Evolutionary conservation across 2,113 vertebrate species (phyloP), one percentile per base, ranked within the genome.

Genomic region (Lonchura striata): DNA sequence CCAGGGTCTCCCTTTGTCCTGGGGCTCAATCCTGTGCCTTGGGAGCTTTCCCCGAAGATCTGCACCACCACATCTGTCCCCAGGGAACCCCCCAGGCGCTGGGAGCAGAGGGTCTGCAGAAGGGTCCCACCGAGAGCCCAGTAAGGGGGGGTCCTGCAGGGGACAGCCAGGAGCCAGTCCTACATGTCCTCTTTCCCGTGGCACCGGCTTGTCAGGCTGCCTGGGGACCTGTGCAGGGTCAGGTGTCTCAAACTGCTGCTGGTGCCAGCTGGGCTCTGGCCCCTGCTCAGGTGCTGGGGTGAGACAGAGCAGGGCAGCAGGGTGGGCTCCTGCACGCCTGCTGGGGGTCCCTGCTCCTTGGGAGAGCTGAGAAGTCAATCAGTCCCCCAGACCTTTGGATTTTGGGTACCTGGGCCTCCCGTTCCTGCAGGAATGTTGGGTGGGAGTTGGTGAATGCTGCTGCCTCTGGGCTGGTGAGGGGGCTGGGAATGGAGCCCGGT

Each of bases 341-440:
- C 18, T 1, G 7, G 30, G 53, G 15, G 4, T 17, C 1, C 0
- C 46, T 18, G 57, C 41, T 42, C 22, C 41, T 23, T 1, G 1
- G 41, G 30, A 12, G 3, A 22, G 41, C 61, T 56, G 5, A 21
- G 31, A 24, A 9, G 57, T 33, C 12, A 66, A 31, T 24, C 17
- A 27, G 1, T 5, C 18, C 19, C 37, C 6, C 41, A 57, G 15
- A n/a, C 2, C 7, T 18, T 10, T 6, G 78, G 46, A 1, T 20
- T 50, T 24, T 1, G 9, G 39, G 2, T 21, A 1, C 12, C 14
- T 33, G 53, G 15, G 18, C 31, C 8, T 69, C 22, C 35, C 25
- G 33, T 23, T 25, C 56, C 68, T 37, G 41, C 30, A 4, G 69
- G 69, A 30, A 30, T 20, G 57, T 2, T 39, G 44, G n/a, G 50